A percentile compares a stretch with the other conserved stretches of the same genome.
These are phyloP conservation scores for Caenorhabditis parvicauda DNA, from an alignment of 2,888 invertebrate species.

Conservation along the genomic window DNA sequence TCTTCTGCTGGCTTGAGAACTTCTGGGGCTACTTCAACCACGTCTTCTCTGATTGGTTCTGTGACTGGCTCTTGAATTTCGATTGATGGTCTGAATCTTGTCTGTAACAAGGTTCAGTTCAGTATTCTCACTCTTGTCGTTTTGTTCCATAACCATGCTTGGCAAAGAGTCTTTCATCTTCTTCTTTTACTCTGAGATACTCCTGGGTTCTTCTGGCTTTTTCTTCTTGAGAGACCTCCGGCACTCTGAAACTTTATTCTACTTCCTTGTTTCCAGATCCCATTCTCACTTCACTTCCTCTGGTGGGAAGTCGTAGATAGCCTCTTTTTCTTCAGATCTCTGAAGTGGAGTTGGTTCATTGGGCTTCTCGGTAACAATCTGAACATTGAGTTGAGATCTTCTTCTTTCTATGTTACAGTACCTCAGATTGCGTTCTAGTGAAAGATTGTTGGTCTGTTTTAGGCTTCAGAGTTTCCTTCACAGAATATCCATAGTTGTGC, in stretches of 20 bases:
- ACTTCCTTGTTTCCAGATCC: too few relatives aligned
- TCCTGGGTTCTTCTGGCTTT: slow-evolving; percentile 31
- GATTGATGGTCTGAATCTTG: slow-evolving; percentile 12
- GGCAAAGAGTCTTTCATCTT: slow-evolving; percentile 43
- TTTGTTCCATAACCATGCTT: slow-evolving; percentile 35
- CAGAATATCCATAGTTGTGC: not conserved
- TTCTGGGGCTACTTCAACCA: slow-evolving; percentile 27
- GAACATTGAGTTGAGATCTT: too few relatives aligned
- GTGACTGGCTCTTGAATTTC: slow-evolving; percentile 40
- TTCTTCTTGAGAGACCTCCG: too few relatives aligned
- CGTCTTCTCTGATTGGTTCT: slow-evolving; percentile 29
- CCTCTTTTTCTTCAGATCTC: slow-evolving; percentile 35
- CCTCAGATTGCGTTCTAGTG: slow-evolving; percentile 38
- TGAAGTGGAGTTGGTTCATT: slow-evolving; percentile 17
- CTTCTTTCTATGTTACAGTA: not conserved
- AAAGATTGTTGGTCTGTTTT: slow-evolving; percentile 17
- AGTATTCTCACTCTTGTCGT: slow-evolving; percentile 15
- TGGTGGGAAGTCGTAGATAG: slow-evolving; percentile 40
- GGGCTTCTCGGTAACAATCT: too few relatives aligned
- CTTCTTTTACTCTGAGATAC: slow-evolving; percentile 38
- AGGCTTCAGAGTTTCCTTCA: not conserved
- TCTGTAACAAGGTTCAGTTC: not conserved
- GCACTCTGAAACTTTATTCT: too few relatives aligned
- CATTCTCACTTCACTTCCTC: too few relatives aligned
- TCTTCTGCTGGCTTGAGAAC: slow-evolving; percentile 32